Conservation (phyloP, 2,113 vertebrate species). For the Neotoma lepida region DNA sequence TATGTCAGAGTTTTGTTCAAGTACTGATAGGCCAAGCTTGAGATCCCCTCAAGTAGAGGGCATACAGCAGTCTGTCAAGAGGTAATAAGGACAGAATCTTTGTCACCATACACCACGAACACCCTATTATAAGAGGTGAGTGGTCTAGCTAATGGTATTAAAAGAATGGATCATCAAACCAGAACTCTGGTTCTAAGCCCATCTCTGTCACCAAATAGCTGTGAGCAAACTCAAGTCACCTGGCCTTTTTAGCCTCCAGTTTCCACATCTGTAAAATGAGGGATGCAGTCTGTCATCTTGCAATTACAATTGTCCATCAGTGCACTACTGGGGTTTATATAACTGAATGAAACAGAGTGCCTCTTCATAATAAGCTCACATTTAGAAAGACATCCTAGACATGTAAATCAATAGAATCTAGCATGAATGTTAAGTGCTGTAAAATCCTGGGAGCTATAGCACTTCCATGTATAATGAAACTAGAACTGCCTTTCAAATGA, state of each 20-base stretch:
- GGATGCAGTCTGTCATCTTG: background rate
- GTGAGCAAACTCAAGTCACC: background rate
- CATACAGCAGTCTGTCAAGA: background rate
- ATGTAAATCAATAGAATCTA: background rate
- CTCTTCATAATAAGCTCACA: constrained; percentile 12
- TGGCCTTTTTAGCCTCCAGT: constrained; percentile 12
- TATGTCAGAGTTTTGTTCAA: background rate
- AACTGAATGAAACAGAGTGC: constrained; percentile 6
- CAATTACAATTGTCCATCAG: background rate
- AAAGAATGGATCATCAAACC: constrained; percentile 29
- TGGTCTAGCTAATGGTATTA: background rate
- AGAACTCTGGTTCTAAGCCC: background rate
- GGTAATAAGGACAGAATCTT: background rate
- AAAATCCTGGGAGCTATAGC: constrained; percentile 9
- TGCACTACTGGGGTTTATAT: constrained; percentile 9
- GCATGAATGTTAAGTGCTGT: constrained; percentile 19
- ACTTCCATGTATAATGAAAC: constrained; percentile 16
- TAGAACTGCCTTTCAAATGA: constrained; percentile 50
- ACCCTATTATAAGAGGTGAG: background rate
- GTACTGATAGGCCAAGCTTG: background rate
- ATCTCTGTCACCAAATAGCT: constrained; percentile 5
- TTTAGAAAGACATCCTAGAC: constrained; percentile 34
- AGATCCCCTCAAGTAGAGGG: background rate
- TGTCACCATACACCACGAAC: background rate
- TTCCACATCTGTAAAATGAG: constrained; percentile 23